Conservation (phyloP, 2,888 invertebrate genomes). For the Drosophila ezoana region DNA sequence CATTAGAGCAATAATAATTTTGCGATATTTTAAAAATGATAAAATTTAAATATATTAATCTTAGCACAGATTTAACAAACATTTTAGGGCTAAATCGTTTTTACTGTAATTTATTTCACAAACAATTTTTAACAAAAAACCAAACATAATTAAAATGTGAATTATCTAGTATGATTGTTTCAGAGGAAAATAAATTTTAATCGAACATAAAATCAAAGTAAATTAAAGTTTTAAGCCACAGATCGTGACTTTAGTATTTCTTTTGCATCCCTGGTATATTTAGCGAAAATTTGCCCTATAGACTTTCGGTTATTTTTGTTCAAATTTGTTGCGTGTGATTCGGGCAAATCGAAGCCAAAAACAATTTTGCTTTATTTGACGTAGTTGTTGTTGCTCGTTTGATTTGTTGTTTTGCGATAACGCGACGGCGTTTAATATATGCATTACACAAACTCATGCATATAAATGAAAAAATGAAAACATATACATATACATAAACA, state of each 20-base stretch:
- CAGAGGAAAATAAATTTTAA: too few species aligned
- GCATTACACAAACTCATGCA: conserved; percentile 7
- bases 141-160: too few species aligned
- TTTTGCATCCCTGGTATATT: conserved; percentile 17
- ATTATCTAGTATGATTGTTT: too few species aligned
- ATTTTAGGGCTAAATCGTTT: too few species aligned
- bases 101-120: too few species aligned
- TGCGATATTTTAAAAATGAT: too few species aligned
- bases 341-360: conserved; percentile 44
- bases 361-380: conserved; percentile 29
- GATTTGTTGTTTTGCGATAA: conserved; percentile 44
- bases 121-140: too few species aligned
- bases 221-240: neutral
- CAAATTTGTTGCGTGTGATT: conserved; percentile 41
- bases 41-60: too few species aligned
- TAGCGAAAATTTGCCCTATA: conserved; percentile 7
- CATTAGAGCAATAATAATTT: too few species aligned
- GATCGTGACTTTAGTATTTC: neutral
- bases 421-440: conserved; percentile 29
- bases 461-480: conserved; percentile 8
- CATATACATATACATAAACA: conserved; percentile 16
- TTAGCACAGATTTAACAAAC: too few species aligned
- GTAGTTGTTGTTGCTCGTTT: conserved; percentile 11
- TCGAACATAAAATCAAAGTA: too few species aligned
- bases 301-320: conserved; percentile 24